These are phyloP conservation scores for Phrynocephalus forsythii DNA, from an alignment of 2,797 vertebrate genomes.

Conservation along the genomic window DNA sequence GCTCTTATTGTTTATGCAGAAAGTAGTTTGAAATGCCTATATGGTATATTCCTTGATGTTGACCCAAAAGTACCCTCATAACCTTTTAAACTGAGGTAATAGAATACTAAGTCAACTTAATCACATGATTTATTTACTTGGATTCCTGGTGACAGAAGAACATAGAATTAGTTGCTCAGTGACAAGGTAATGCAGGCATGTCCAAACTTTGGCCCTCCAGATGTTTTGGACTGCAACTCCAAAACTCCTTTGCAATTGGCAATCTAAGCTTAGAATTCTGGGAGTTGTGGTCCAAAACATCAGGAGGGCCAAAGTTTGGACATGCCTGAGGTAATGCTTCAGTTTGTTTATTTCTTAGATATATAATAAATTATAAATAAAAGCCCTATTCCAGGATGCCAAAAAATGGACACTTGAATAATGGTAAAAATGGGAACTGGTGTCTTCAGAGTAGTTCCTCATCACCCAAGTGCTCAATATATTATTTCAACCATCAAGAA, in stretches of 20 bases:
- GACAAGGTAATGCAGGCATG: not conserved
- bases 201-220: too few species aligned
- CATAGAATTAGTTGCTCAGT: not conserved
- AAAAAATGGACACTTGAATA: not conserved
- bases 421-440: too few species aligned
- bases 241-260: too few species aligned
- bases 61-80: not conserved
- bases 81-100: not conserved
- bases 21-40: not conserved
- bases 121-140: not conserved
- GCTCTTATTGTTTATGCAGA: not conserved
- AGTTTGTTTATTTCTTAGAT: not conserved
- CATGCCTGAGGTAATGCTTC: not conserved
- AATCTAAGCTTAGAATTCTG: too few species aligned
- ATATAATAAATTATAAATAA: not conserved
- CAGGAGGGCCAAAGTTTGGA: too few species aligned
- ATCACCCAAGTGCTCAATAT: not conserved
- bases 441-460: not conserved
- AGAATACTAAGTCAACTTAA: not conserved
- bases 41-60: not conserved
- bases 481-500: not conserved
- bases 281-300: too few species aligned
- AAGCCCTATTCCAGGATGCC: not conserved
- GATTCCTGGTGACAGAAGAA: not conserved
- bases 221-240: too few species aligned